These are phyloP conservation scores for Botia kubotai DNA, from an alignment of 2,797 vertebrate species.

Conservation along the genomic window DNA sequence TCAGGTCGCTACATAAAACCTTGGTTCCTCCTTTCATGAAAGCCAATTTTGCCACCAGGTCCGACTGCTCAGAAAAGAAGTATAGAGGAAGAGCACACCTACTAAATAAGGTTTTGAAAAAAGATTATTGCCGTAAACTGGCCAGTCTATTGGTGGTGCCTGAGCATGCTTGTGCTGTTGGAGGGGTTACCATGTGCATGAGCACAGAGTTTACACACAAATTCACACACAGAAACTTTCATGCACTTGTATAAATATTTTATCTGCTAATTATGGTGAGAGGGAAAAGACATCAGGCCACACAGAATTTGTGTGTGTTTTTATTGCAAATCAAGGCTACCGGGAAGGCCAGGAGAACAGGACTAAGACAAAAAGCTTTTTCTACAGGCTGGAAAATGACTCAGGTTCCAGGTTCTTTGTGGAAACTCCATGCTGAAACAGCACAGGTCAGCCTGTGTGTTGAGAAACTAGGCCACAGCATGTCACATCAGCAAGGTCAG, in stretches of 20 bases:
- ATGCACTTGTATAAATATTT: slow-evolving; percentile 56
- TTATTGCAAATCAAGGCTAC: slow-evolving; percentile 27
- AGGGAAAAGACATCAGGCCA: slow-evolving; percentile 19
- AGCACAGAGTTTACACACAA: slow-evolving; percentile 26
- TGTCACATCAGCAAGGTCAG: slow-evolving; percentile 49
- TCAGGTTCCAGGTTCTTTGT: slow-evolving; percentile 46
- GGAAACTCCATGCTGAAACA: slow-evolving; percentile 23
- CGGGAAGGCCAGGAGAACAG: slow-evolving; percentile 30
- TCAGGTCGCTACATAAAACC: background rate
- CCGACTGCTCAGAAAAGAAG: background rate
- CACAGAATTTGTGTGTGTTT: slow-evolving; percentile 12
- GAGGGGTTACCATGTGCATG: slow-evolving; percentile 1
- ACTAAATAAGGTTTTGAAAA: background rate
- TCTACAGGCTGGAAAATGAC: slow-evolving; percentile 47
- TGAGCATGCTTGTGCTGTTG: background rate
- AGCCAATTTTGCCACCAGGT: background rate
- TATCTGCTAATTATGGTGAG: slow-evolving; percentile 55
- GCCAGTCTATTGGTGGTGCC: background rate
- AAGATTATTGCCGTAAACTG: background rate
- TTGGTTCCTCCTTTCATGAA: background rate
- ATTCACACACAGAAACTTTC: slow-evolving; percentile 40
- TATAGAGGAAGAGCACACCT: background rate
- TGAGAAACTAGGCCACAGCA: slow-evolving; percentile 49
- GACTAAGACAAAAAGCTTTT: slow-evolving; percentile 44
- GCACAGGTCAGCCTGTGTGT: slow-evolving; percentile 51